phyloP scores from a whole-genome alignment of 2,113 vertebrate species.

The Agapornis roseicollis region DNA sequence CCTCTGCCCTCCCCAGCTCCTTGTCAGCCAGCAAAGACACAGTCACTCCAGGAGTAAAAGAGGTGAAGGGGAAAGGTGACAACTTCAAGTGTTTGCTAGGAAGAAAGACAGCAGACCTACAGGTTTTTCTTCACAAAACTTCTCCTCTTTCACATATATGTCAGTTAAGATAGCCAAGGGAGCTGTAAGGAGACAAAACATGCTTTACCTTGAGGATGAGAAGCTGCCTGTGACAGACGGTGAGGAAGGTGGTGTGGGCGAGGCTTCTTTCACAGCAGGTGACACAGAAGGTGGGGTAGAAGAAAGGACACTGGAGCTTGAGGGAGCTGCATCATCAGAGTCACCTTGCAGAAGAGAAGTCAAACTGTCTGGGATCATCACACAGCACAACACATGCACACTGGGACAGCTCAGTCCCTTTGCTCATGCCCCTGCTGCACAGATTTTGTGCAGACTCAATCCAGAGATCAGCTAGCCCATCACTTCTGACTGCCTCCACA shows the following conservation, averaged over 20 bases:
- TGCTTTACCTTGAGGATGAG: slow-evolving; percentile 82
- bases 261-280: slow-evolving; percentile 90
- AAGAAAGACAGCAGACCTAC: background rate
- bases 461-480: background rate
- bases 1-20: background rate
- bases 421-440: background rate
- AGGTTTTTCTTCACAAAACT: background rate
- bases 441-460: background rate
- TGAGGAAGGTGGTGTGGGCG: slow-evolving; percentile 94
- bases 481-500: background rate
- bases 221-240: slow-evolving; percentile 89
- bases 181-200: background rate
- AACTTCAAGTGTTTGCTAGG: background rate
- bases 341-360: slow-evolving; percentile 81
- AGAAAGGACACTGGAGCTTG: slow-evolving; percentile 83
- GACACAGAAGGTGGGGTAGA: slow-evolving; percentile 91
- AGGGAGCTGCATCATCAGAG: slow-evolving; percentile 92
- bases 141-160: background rate
- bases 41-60: background rate
- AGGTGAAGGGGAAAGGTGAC: background rate
- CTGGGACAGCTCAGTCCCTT: background rate
- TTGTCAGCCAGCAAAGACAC: background rate
- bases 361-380: background rate
- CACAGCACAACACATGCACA: background rate
- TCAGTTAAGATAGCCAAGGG: background rate